Conservation (phyloP, 2,888 invertebrate genomes). For the Tryphoninae sp. region DNA sequence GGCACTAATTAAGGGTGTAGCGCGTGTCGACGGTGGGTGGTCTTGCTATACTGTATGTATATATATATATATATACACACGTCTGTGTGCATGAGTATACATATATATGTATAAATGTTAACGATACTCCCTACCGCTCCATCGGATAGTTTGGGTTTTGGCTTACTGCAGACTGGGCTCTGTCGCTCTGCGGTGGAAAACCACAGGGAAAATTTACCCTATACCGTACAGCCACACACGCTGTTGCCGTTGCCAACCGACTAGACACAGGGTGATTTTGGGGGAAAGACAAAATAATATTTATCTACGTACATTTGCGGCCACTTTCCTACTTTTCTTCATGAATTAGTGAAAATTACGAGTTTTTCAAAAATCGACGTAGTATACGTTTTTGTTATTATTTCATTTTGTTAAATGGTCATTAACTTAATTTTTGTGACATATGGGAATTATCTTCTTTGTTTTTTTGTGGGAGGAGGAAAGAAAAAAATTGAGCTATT, state of each 20-base stretch:
- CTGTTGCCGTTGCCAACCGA: conserved; percentile 4
- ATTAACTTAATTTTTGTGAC: too few relatives aligned
- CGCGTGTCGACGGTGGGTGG: conserved; percentile 12
- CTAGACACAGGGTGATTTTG: background rate
- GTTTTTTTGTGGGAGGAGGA: too few relatives aligned
- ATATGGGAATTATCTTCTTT: too few relatives aligned
- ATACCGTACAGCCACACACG: conserved; percentile 10
- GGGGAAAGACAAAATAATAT: conserved; percentile 2
- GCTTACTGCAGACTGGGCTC: conserved; percentile 29
- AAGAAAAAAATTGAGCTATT: too few relatives aligned
- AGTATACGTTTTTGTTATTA: too few relatives aligned
- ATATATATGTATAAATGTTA: conserved; percentile 28
- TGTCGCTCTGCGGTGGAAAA: conserved; percentile 32
- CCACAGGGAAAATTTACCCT: conserved; percentile 48
- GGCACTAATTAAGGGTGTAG: conserved; percentile 48
- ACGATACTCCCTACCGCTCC: conserved; percentile 38
- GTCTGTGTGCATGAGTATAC: background rate
- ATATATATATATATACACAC: background rate
- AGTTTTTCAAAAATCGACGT: too few relatives aligned
- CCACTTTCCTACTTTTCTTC: too few relatives aligned
- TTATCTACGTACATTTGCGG: background rate
- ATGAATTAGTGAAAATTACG: too few relatives aligned
- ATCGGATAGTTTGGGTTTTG: conserved; percentile 38
- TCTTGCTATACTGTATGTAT: background rate
- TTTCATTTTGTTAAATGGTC: too few relatives aligned